A percentile compares a stretch with the other conserved stretches of the same genome.
phyloP scores from a whole-genome alignment of 2,113 vertebrate species.

The Corynorhinus townsendii region DNA sequence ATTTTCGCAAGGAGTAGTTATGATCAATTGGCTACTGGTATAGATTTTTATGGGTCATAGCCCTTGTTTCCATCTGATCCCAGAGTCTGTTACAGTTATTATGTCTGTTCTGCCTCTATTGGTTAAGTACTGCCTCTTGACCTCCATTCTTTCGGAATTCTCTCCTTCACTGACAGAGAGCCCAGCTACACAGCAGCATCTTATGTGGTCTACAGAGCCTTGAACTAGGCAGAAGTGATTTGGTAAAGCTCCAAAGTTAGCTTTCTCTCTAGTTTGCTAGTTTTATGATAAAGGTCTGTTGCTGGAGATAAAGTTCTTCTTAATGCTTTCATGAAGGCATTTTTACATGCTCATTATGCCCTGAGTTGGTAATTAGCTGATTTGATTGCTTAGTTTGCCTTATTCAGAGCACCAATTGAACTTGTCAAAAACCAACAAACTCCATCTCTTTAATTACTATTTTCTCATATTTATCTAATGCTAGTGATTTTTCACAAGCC shows the following conservation, averaged over 20 bases:
- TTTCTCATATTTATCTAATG: not conserved
- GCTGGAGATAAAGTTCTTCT: not conserved
- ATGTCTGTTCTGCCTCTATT: not conserved
- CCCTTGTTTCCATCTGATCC: not conserved
- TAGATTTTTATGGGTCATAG: not conserved
- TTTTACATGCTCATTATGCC: not conserved
- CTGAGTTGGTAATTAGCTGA: not conserved
- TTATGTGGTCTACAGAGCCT: not conserved
- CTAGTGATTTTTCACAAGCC: not conserved
- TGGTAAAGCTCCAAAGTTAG: not conserved
- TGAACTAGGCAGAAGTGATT: not conserved
- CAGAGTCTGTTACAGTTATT: not conserved
- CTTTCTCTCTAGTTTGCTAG: not conserved
- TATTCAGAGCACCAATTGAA: not conserved
- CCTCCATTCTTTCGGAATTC: not conserved
- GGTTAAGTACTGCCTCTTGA: not conserved
- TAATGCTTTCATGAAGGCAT: not conserved
- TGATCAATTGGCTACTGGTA: not conserved
- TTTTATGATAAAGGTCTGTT: not conserved
- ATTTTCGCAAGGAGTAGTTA: not conserved
- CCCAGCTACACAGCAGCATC: not conserved
- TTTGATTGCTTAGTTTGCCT: not conserved
- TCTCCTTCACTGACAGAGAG: not conserved
- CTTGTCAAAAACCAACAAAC: not conserved
- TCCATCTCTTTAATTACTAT: not conserved